Evolutionary conservation across 2,797 vertebrate genomes (phyloP), one percentile per base, ranked within the genome.

Genomic region (Parauchenoglanis punctatus): DNA sequence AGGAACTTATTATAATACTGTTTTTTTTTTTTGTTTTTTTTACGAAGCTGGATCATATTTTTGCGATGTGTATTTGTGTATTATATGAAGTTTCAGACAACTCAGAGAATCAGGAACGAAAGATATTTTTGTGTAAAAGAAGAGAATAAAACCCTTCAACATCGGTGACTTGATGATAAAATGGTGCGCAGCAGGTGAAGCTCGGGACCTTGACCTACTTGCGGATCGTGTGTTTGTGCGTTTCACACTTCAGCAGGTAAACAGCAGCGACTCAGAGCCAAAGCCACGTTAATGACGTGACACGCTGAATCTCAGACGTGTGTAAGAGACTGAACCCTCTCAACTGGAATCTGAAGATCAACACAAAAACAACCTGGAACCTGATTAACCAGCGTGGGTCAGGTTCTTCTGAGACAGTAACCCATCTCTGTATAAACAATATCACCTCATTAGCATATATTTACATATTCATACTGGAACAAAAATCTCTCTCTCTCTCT

Each of bases 241-340:
- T 49, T 73, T 73, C 13, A 10, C 68, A 44, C 35, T 72, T 23
- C 7, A 72, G 68, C 35, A 44, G 35, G 68, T 72, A 40, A 72
- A 40, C 68, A 44, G 68, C 68, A 72, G 70, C 5, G 40, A 73
- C 35, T 73, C 70, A 23, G 70, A 46, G 70, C 70, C 11, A 13
- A 46, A 49, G 1, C 20, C 20, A 73, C 3, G 3, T 7, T 44
- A 44, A 72, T 23, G 3, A 49, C 1, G 11, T 25, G 40, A 73
- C 20, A 12, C 18, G 3, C 70, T 73, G 70, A 73, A 73, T 40
- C 70, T 23, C 40, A 49, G 40, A 23, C 40, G 88, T 90, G 80
- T 85, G 72, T 86, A 86, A 84, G 72, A 52, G 54, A 25, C 92
- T 91, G 93, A 93, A 91, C 63, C 76, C 59, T 86, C 81, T 92